These are phyloP conservation scores for Haliaeetus leucogaster DNA, from an alignment of 2,113 vertebrate species.

Conservation along the genomic window DNA sequence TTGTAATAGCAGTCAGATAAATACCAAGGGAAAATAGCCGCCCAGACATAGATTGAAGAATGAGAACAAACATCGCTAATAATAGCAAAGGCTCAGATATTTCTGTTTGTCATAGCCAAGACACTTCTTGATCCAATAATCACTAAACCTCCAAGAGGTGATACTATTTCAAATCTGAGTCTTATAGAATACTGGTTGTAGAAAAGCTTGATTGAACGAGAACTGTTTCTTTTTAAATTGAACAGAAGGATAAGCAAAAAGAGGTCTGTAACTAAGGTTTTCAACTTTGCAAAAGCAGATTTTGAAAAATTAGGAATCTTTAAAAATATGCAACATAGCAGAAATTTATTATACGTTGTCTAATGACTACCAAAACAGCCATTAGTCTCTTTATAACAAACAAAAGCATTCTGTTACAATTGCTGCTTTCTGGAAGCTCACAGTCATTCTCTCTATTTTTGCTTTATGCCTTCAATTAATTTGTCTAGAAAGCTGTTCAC, in stretches of 20 bases:
- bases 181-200: background rate
- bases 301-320: conserved; percentile 15
- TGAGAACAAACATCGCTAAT: background rate
- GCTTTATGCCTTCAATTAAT: conserved; percentile 8
- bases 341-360: background rate
- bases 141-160: background rate
- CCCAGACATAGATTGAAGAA: background rate
- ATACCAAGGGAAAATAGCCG: background rate
- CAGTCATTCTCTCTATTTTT: background rate
- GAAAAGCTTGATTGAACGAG: background rate
- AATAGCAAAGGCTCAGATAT: background rate
- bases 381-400: background rate
- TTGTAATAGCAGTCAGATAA: background rate
- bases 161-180: background rate
- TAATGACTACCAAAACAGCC: background rate
- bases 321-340: background rate
- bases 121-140: conserved; percentile 21
- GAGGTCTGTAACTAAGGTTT: background rate
- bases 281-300: background rate
- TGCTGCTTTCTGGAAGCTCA: background rate
- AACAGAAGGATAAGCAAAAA: background rate
- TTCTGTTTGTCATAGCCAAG: background rate
- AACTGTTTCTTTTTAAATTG: background rate
- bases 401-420: background rate
- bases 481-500: conserved; percentile 7